Conservation (phyloP, 2,888 invertebrate genomes). For the Pristionchus arcanus region DNA sequence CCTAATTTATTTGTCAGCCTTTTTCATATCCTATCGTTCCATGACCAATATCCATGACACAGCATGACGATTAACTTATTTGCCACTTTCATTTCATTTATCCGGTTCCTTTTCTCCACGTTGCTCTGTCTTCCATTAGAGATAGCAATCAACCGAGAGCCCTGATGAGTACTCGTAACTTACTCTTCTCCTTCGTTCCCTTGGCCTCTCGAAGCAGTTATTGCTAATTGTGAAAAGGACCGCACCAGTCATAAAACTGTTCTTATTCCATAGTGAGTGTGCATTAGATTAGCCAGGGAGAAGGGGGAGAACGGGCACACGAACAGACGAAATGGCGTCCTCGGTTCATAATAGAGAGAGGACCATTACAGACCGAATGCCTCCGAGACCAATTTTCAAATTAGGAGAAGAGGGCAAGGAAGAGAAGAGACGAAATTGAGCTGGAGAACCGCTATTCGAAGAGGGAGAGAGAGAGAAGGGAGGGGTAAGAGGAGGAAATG, state of each 20-base stretch:
- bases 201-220: slow-evolving; percentile 16
- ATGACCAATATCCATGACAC: not conserved
- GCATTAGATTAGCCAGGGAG: slow-evolving; percentile 19
- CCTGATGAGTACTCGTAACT: not conserved
- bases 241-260: slow-evolving; percentile 26
- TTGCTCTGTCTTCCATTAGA: no score
- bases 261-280: slow-evolving; percentile 14
- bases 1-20: not conserved
- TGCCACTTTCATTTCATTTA: no score
- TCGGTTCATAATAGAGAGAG: slow-evolving; percentile 17
- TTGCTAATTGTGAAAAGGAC: slow-evolving; percentile 20
- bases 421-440: slow-evolving; percentile 26
- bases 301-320: not conserved
- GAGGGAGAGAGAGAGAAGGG: not conserved
- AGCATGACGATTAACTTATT: not conserved
- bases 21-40: no score
- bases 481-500: slow-evolving; percentile 9
- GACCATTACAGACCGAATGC: slow-evolving; percentile 56
- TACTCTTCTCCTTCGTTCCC: not conserved
- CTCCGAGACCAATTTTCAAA: slow-evolving; percentile 56
- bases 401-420: slow-evolving; percentile 41
- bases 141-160: no score
- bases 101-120: no score
- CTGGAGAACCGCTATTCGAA: slow-evolving; percentile 3
- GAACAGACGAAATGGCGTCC: slow-evolving; percentile 56